Conservation (phyloP, 2,113 vertebrate species). For the Aegypius monachus region DNA sequence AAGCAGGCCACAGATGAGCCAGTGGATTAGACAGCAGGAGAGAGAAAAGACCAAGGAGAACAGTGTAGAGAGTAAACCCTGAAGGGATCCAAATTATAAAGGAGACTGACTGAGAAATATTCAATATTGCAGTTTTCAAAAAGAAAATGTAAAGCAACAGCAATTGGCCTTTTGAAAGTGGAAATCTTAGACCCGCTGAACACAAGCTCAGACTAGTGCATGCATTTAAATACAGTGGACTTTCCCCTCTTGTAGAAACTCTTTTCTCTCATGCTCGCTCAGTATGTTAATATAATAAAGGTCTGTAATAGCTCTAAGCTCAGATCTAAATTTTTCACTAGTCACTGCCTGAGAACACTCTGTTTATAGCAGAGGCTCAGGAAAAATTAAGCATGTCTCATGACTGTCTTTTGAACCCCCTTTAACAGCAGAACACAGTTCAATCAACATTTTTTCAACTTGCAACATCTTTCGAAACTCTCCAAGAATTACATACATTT, state of each 20-base stretch:
- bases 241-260: not conserved
- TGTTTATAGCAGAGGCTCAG: not conserved
- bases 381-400: not conserved
- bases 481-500: not conserved
- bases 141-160: not conserved
- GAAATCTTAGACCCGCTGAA: not conserved
- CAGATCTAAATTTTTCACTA: not conserved
- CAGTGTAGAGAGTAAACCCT: not conserved
- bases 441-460: not conserved
- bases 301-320: not conserved
- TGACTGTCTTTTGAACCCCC: not conserved
- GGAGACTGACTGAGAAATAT: not conserved
- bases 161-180: not conserved
- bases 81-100: not conserved
- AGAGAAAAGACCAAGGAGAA: not conserved
- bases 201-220: not conserved
- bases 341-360: not conserved
- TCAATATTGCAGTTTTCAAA: not conserved
- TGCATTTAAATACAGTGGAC: not conserved
- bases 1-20: not conserved
- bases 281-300: not conserved
- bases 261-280: not conserved
- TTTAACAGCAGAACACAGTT: not conserved
- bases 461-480: not conserved
- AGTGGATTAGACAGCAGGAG: not conserved